Evolutionary conservation across 1,140 invertebrate genomes (phyloP), one percentile per base, ranked within the genome.

Genomic region (Tetramorium simillimum): DNA sequence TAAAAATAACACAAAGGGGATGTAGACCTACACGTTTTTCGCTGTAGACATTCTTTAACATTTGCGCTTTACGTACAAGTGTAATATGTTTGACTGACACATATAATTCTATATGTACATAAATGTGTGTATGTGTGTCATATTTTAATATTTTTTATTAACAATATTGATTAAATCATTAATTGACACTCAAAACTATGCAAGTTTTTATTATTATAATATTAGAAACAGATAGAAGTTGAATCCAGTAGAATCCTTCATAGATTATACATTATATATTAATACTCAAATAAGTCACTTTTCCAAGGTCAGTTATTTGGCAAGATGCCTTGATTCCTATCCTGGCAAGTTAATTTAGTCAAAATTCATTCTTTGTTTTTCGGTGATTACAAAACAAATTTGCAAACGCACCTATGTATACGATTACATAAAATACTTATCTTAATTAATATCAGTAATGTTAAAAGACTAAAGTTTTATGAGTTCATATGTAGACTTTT

Each of bases 291-390:
- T 46, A 82, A 88, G 77, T 86, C 14, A 40, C 18, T 89, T 56
- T 81, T 76, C 67, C 86, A 89, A 91, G 89, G 70, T 85, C 78
- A 49, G 60, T 60, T 33, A 60, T 75, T n/a, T 91, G 88, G 91
- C 87, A 73, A 89, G 84, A 58, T 86, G 73, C 72, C 82, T 86
- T 80, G 86, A 89, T 91, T 85, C 90, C 77, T 85, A 56, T 46
- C 56, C 14, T 46, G 77, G 53, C 21, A 84, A 72, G 60, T 88
- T 86, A 72, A 85, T 67, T 86, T 77, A 53, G 78, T 82, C 43
- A 21, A 12, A 37, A 46, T 65, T 33, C 62, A 62, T 40, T 24
- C n/a, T 4, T 33, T 58, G 46, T 77, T 70, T 37, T 28, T 40
- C 24, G 60, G 43, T 43, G 77, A 78, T 91, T 89, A 72, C 28